Evolutionary conservation across 2,113 vertebrate genomes (phyloP).

Genomic region (Otocyon megalotis): DNA sequence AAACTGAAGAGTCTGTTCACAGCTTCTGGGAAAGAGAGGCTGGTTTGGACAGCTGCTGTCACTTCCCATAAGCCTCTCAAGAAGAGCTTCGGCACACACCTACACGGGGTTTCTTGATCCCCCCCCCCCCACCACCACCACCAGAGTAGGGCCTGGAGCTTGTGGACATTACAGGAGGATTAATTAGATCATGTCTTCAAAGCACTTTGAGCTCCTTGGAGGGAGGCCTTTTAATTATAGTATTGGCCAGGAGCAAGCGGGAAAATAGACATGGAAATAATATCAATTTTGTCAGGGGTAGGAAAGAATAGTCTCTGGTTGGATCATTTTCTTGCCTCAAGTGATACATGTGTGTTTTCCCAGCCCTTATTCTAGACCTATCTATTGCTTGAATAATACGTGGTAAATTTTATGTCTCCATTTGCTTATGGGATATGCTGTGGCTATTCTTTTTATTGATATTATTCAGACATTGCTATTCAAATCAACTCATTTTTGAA

Average conservation of each 20-base stretch:
- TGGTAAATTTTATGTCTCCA: background rate
- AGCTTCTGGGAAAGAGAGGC: background rate
- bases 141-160: background rate
- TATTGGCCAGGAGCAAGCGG: constrained; percentile 27
- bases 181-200: constrained; percentile 50
- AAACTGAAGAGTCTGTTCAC: constrained; percentile 28
- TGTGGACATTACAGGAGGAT: background rate
- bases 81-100: fast-evolving
- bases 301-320: background rate
- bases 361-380: constrained; percentile 22
- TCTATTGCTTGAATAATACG: background rate
- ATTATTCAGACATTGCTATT: background rate
- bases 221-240: constrained; percentile 64
- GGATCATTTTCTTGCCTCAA: constrained; percentile 49
- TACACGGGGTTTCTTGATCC: background rate
- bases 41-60: constrained; percentile 13
- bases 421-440: background rate
- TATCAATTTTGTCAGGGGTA: constrained; percentile 1
- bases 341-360: constrained; percentile 4
- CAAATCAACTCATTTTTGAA: constrained; percentile 48
- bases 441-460: background rate
- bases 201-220: constrained; percentile 27
- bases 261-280: constrained; percentile 28
- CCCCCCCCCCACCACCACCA: background rate
- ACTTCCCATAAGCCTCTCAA: constrained; percentile 25